Base-by-base conservation (phyloP, 2,113 vertebrate genomes). In the Tamias sibiricus region DNA sequence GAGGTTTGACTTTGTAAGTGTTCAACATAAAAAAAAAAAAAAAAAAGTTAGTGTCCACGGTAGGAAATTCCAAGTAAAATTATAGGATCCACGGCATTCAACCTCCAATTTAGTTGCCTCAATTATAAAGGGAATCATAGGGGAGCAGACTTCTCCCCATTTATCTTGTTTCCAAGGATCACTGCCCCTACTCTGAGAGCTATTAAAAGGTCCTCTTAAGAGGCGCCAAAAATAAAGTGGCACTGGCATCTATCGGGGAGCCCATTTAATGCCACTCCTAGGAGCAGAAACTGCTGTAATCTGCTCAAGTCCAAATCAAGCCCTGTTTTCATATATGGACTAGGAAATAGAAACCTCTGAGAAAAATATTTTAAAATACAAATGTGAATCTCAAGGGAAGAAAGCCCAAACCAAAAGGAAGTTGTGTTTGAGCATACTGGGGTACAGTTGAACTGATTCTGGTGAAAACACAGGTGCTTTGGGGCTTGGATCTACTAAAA, bases 211-310 rank as follows among this genome's bases (percentile, higher is more conserved):
- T 32, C 28, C 82, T 84, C 92, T 75, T 75, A 76, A 95, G 81
- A 94, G 26, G 95, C 57, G 90, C 54, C 54, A 93, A 90, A 94
- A 90, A 69, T 90, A 83, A 95, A 92, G 62, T 19, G 44, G 40
- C 57, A 40, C 69, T 91, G 90, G 47, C 90, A 64, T 83, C 59
- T 94, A 42, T 66, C 42, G 87, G 80, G 66, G 75, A 42, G 72
- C 62, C 86, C 44, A 66, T 77, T 95, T 77, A 64, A 86, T 35
- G 42, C 62, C 80, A 32, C 37, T 35, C 32, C 64, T 30, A n/a
- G 80, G 87, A 62, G 74, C 10, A 79, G 59, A 87, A 88, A 57
- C 79, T 92, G 84, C 62, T 95, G 76, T 94, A 84, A 95, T 88
- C 84, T 94, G 72, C 72, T 95, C 76, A 76, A 75, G 20, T n/a